These are phyloP conservation scores for Shargacucullia verbasci DNA, from an alignment of 2,888 invertebrate genomes.

Conservation along the genomic window DNA sequence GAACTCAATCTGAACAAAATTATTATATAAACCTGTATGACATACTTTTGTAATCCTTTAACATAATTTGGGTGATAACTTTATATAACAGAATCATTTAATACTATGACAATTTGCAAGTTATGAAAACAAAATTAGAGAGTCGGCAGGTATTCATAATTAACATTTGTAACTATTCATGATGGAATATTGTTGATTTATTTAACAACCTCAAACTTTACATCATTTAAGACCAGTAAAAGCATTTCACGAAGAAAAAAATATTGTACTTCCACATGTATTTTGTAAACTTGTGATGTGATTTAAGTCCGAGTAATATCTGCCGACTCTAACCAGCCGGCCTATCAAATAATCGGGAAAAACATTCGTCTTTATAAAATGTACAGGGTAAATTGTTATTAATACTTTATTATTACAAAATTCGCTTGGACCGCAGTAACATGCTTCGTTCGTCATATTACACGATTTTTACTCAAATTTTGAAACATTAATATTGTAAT, in stretches of 20 bases:
- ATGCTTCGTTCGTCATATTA: constrained; percentile 49
- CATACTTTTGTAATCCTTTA: constrained; percentile 29
- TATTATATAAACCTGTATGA: constrained; percentile 21
- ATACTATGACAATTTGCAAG: constrained; percentile 15
- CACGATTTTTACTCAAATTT: constrained; percentile 38
- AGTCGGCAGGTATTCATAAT: constrained; percentile 9
- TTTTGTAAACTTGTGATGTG: too few relatives aligned
- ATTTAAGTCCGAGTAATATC: background rate
- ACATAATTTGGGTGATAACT: constrained; percentile 8
- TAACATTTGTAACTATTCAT: background rate
- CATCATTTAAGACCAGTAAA: too few relatives aligned
- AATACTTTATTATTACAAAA: constrained; percentile 58
- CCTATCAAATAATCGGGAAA: constrained; percentile 39
- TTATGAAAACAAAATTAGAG: background rate
- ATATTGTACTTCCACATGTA: too few relatives aligned
- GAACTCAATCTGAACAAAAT: constrained; percentile 23
- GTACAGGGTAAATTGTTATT: constrained; percentile 81
- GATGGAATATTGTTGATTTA: too few relatives aligned
- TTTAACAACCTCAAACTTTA: too few relatives aligned
- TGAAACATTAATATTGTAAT: constrained; percentile 42
- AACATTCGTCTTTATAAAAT: constrained; percentile 64
- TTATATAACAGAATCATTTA: constrained; percentile 14
- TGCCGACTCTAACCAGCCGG: constrained; percentile 36
- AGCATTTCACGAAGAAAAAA: too few relatives aligned
- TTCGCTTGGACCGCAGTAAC: constrained; percentile 54